Conservation (phyloP, 2,888 invertebrate genomes). For the Thereva nobilitata region DNA sequence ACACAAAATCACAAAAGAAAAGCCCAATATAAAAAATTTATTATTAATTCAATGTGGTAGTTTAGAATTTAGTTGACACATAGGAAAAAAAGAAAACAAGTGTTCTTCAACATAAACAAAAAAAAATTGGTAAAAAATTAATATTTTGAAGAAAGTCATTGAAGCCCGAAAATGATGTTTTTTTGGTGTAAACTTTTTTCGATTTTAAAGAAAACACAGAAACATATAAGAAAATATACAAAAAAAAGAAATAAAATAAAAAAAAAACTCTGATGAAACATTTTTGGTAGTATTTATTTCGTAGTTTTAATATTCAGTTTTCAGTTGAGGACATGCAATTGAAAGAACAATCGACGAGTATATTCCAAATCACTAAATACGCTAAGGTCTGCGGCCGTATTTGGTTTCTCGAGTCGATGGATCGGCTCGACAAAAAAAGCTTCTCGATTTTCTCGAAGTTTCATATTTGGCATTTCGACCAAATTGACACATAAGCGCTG, state of each 20-base stretch:
- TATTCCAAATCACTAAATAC: too few species aligned
- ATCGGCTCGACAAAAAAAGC: too few species aligned
- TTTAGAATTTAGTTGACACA: slow-evolving; percentile 33
- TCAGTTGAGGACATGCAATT: too few species aligned
- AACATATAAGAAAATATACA: slow-evolving; percentile 30
- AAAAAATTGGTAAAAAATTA: slow-evolving; percentile 24
- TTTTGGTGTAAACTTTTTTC: slow-evolving; percentile 33
- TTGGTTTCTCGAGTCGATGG: too few species aligned
- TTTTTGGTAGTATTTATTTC: neutral
- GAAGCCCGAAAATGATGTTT: slow-evolving; percentile 3
- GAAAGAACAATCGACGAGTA: too few species aligned
- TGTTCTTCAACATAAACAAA: slow-evolving; percentile 27
- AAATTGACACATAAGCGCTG: too few species aligned
- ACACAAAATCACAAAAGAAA: neutral
- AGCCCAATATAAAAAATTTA: slow-evolving; percentile 15
- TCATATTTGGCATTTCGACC: too few species aligned
- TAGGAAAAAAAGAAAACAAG: slow-evolving; percentile 12
- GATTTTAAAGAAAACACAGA: slow-evolving; percentile 34
- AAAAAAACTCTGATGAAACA: neutral
- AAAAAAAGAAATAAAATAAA: slow-evolving; percentile 29
- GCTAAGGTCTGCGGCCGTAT: too few species aligned
- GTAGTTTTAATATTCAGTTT: neutral
- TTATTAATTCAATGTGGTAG: slow-evolving; percentile 33
- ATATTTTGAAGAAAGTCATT: slow-evolving; percentile 22
- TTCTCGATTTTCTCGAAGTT: too few species aligned